Evolutionary conservation across 35 echinoderm and acorn worm genomes (phyloP).

Genomic region (Apostichopus parvimensis): DNA sequence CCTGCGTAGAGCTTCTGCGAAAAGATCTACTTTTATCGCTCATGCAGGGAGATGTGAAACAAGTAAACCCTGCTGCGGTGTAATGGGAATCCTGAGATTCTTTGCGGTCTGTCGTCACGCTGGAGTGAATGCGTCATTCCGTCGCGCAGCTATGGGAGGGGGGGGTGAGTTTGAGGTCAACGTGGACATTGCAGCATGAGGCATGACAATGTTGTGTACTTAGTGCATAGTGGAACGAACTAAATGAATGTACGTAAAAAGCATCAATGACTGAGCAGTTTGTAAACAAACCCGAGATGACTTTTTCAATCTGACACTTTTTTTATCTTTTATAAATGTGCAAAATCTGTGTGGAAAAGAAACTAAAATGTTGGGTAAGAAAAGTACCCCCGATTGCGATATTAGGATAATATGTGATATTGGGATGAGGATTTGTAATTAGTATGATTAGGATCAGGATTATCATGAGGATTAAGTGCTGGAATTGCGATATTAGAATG

Average conservation of each 20-base stretch:
- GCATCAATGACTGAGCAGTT: too few relatives aligned
- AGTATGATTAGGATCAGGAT: too few relatives aligned
- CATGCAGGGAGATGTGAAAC: background rate
- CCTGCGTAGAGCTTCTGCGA: background rate
- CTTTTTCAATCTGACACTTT: too few relatives aligned
- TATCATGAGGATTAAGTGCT: too few relatives aligned
- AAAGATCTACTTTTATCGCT: background rate
- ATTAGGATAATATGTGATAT: too few relatives aligned
- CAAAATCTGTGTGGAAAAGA: too few relatives aligned
- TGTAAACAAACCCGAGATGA: too few relatives aligned
- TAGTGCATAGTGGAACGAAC: background rate
- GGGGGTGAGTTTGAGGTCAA: background rate
- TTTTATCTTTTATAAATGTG: too few relatives aligned
- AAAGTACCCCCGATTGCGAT: background rate
- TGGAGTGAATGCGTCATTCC: constrained; percentile 16
- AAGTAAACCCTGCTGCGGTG: background rate
- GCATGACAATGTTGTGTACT: background rate
- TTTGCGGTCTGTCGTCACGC: background rate
- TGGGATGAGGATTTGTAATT: too few relatives aligned
- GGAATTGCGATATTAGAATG: too few relatives aligned
- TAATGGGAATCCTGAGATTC: constrained; percentile 5
- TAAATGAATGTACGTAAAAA: too few relatives aligned
- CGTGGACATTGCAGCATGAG: background rate
- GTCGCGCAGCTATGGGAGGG: background rate
- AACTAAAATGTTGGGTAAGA: too few relatives aligned